Base-by-base conservation (phyloP, 2,113 vertebrate species). In the Deroptyus accipitrinus region DNA sequence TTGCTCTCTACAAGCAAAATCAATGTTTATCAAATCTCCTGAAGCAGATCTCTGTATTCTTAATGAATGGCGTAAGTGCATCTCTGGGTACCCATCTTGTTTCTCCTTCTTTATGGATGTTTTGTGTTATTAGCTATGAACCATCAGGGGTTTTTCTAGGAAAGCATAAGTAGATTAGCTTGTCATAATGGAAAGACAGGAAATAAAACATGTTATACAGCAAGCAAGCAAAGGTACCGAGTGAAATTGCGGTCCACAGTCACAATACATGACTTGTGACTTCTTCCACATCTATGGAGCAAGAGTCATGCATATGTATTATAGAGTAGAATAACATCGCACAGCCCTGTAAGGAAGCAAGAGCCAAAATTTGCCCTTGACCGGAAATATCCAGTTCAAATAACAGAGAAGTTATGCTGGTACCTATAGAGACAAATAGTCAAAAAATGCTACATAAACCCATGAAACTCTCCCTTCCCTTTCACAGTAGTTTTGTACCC, bases 21-120 rank as follows among this genome's bases (percentile, higher is more conserved):
- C 72, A 44, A 44, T 59, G 54, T 48, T 96, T 94, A 95, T 97
- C 90, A 83, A 90, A 93, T 94, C 88, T 89, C 61, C 59, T 84
- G 68, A 95, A 97, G 80, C 44, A 90, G 59, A 83, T 80, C 82
- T 11, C 10, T 49, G 3, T 91, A n/a, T 87, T 96, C 94, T 90
- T 92, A 76, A 95, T 63, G 51, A 91, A 70, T 37, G 81, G 77
- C 1, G 0, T 81, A 96, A 94, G 77, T 63, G 48, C 52, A 83
- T 82, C 89, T 24, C 37, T 84, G 59, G 67, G 82, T 46, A 51
- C 31, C 54, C 87, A 92, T 77, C 14, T 69, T 69, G 63, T 49
- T 96, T 96, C 48, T 42, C 44, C 46, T 77, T 63, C 83, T 67
- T 41, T 7, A 25, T 42, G 72, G 61, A 51, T 67, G 23, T 5